phyloP scores from a whole-genome alignment of 2,797 vertebrate genomes.

The Channallabes apus region DNA sequence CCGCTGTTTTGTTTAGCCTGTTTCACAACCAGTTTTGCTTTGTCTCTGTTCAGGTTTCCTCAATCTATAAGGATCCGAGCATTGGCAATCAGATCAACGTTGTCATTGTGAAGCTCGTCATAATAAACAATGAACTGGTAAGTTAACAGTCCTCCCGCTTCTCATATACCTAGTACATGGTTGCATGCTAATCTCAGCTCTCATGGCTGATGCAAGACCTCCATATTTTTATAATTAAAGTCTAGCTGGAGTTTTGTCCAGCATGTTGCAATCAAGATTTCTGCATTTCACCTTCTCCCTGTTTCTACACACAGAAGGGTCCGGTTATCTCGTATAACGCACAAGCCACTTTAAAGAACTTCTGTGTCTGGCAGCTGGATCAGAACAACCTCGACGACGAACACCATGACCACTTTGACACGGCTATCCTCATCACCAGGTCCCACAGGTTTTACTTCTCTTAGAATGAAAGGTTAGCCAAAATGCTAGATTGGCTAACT shows the following conservation, averaged over 20 bases:
- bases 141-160: slow-evolving; percentile 41
- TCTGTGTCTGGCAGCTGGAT: slow-evolving; percentile 96
- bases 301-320: slow-evolving; percentile 78
- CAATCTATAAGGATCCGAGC: slow-evolving; percentile 98
- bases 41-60: slow-evolving; percentile 83
- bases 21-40: background rate
- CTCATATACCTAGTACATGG: background rate
- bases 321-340: slow-evolving; percentile 94
- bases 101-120: slow-evolving; percentile 95
- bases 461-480: slow-evolving; percentile 17
- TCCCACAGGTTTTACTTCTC: slow-evolving; percentile 55
- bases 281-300: background rate
- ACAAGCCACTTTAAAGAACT: slow-evolving; percentile 96
- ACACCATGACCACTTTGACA: slow-evolving; percentile 89
- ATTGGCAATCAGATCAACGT: slow-evolving; percentile 99
- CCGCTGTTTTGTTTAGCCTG: no score
- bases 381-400: slow-evolving; percentile 88
- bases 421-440: slow-evolving; percentile 96
- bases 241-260: background rate
- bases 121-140: slow-evolving; percentile 95
- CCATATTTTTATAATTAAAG: background rate
- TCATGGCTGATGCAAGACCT: background rate
- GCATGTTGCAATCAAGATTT: background rate
- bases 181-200: background rate
- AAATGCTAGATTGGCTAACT: slow-evolving; percentile 14